Evolutionary conservation across 2,888 invertebrate species (phyloP), one percentile per base, ranked within the genome.

Genomic region (Epiblema foenella): DNA sequence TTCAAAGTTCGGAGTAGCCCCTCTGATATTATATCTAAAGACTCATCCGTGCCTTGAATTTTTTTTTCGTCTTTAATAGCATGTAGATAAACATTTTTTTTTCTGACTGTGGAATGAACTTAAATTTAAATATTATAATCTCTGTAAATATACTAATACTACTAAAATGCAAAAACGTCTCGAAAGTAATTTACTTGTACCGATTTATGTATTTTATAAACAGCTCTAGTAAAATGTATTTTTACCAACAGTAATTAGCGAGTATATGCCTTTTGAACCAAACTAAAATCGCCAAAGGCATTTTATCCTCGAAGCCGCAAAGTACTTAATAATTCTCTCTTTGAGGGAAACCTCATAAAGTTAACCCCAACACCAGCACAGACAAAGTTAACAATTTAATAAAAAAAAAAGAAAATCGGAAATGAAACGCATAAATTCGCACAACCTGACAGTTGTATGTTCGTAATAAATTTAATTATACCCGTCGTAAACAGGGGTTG

Each of bases 381-480:
- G 60, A 39, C 64, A 68, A 56, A 66, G 52, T 65, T 58, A 72
- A 74, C 69, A 76, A 74, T 75, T 73, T 73, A 77, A 77, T 77
- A 75, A 75, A 76, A 75, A 78, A 78, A 76, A 80, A 77, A 80
- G 78, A 79, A 79, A 82, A 84, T 85, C 84, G 88, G 87, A 89
- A 87, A 88, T 87, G 84, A 86, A 84, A 81, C 78, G 79, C 76
- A 83, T 89, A 86, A 89, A 86, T 87, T 86, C 85, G 76, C 69
- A 74, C 72, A 81, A 81, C 52, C 79, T 80, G 85, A 81, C 88
- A 83, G 81, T 87, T 85, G 83, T 82, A 81, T 82, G 82, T 83
- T 81, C 82, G 80, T 79, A 84, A 87, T 89, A 88, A 88, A 89
- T 89, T 89, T 87, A 88, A 89, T 89, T 88, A 88, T 82, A 77